Evolutionary conservation across 2,888 invertebrate genomes (phyloP).

Genomic region (Pyrgus malvae): DNA sequence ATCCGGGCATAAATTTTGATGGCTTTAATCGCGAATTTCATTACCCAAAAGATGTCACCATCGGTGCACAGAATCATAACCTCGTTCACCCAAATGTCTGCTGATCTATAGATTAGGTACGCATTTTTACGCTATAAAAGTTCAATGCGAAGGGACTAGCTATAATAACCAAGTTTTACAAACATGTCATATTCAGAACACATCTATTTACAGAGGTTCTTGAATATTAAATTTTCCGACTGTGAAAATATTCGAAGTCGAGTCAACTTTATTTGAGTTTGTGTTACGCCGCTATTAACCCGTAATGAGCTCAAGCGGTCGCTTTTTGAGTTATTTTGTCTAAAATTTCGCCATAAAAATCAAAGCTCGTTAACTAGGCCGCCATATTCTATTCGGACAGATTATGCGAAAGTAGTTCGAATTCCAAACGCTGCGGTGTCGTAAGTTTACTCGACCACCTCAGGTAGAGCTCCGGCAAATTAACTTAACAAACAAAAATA

Average conservation of each 20-base stretch:
- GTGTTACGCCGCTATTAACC: background rate
- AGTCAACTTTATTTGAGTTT: conserved; percentile 13
- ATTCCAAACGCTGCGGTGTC: conserved; percentile 70
- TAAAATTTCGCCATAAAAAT: conserved; percentile 1
- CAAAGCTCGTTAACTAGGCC: conserved; percentile 55
- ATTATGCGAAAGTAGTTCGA: conserved; percentile 80
- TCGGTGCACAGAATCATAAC: conserved; percentile 11
- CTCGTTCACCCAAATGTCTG: background rate
- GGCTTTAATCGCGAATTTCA: conserved; percentile 3
- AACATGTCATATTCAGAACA: conserved; percentile 15
- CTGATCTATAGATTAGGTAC: background rate
- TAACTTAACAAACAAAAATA: conserved; percentile 35
- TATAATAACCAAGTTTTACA: conserved; percentile 12
- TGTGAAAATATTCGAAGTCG: conserved; percentile 1
- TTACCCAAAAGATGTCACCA: conserved; percentile 12
- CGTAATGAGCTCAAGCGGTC: conserved; percentile 1
- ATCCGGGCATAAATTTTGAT: background rate
- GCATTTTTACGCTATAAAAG: conserved; percentile 5
- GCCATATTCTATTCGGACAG: conserved; percentile 63
- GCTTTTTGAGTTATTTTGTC: conserved; percentile 7
- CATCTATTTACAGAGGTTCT: conserved; percentile 11
- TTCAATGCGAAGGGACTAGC: background rate
- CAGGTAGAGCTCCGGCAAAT: conserved; percentile 55
- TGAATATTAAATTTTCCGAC: conserved; percentile 8
- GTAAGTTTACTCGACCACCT: conserved; percentile 64